Base-by-base conservation (phyloP, 2,888 invertebrate genomes). In the Eumacrocentrus americanus region DNA sequence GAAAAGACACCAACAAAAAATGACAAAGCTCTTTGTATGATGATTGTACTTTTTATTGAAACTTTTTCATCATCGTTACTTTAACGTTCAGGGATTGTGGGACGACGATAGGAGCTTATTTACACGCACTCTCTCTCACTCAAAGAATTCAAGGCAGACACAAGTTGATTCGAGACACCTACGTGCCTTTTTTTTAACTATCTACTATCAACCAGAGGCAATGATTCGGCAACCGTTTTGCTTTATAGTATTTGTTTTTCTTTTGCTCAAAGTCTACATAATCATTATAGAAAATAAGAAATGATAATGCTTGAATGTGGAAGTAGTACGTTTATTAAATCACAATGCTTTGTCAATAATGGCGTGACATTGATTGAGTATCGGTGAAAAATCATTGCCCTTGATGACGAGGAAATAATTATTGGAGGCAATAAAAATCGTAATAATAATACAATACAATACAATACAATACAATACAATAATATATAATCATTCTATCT, bases 41-140 rank as follows among this genome's bases (percentile, higher is more conserved):
- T 70, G 70, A 72, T 77, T 75, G 77, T 78, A 76, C 74, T 78
- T 74, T 78, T 79, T 78, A 79, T 79, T 79, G 74, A 74, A 79
- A 77, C 72, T 70, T 71, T 60, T 63, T 68, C 69, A 70, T 71
- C 71, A 69, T 71, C 67, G 63, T 70, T 71, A 72, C 67, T 53
- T 67, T 70, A 72, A 66, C 50, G 58, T 61, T 67, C 62, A 48
- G 57, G 51, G 61, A 42, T 55, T 60, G 42, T 56, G 47, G 60
- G 47, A 54, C 62, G 64, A 64, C 50, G 61, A 64, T 67, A 57
- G 68, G 71, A 67, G 68, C 72, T 74, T 78, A 78, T 78, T 68
- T 78, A 78, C 78, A 78, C 72, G 69, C 72, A 72, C 67, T 70
- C 72, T 68, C 62, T 40, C 57, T 62, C 64, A 60, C 64, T 61